Conservation (phyloP, 2,888 invertebrate species). For the Bombylius discolor region DNA sequence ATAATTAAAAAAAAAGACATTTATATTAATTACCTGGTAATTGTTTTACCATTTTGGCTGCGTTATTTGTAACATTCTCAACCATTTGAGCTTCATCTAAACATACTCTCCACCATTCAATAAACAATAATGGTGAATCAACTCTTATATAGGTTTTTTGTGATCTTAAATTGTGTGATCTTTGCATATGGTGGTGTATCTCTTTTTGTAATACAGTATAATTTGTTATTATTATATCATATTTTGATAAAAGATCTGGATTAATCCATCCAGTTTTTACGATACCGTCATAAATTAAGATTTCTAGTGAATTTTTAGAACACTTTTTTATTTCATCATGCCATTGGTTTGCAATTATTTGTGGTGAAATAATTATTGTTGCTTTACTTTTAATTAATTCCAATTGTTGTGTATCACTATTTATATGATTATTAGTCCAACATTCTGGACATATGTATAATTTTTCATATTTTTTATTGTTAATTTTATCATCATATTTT, state of each 20-base stretch:
- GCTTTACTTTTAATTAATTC: slow-evolving; percentile 38
- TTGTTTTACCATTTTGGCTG: slow-evolving; percentile 37
- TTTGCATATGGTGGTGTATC: slow-evolving; percentile 44
- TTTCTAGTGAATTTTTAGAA: slow-evolving; percentile 37
- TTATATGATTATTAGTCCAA: slow-evolving; percentile 33
- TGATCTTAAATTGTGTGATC: slow-evolving; percentile 38
- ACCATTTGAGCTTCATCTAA: slow-evolving; percentile 74
- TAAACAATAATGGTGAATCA: slow-evolving; percentile 51
- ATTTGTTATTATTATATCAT: slow-evolving; percentile 61
- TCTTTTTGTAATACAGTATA: slow-evolving; percentile 52
- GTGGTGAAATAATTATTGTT: slow-evolving; percentile 61
- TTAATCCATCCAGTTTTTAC: slow-evolving; percentile 31
- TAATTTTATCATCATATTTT: slow-evolving; percentile 11
- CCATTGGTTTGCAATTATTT: slow-evolving; percentile 57
- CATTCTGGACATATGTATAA: slow-evolving; percentile 54
- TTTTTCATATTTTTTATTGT: slow-evolving; percentile 20
- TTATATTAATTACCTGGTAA: slow-evolving; percentile 21
- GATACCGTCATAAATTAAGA: slow-evolving; percentile 42
- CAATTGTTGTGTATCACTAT: no score
- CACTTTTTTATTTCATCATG: slow-evolving; percentile 54
- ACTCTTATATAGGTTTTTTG: slow-evolving; percentile 49
- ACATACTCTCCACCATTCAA: slow-evolving; percentile 65
- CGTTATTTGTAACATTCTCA: slow-evolving; percentile 44
- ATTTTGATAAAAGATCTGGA: slow-evolving; percentile 47
- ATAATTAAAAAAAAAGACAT: not conserved